A percentile compares a stretch with the other conserved stretches of the same genome.
These are phyloP conservation scores for Myioborus melanocephalus DNA, from an alignment of 2,797 vertebrate species.

Conservation along the genomic window DNA sequence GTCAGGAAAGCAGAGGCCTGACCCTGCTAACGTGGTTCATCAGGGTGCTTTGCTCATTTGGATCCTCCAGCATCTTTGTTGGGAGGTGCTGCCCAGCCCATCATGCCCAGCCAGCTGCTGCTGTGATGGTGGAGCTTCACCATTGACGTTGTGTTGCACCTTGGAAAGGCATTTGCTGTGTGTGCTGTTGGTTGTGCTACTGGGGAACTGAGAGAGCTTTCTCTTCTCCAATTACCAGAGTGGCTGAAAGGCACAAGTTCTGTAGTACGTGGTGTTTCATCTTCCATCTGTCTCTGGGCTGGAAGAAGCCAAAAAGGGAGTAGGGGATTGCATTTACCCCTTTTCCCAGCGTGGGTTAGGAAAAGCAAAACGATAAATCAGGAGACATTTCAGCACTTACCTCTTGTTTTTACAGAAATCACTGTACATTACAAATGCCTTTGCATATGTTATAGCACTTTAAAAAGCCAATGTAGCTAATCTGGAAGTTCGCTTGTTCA, in stretches of 20 bases:
- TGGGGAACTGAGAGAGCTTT: not conserved
- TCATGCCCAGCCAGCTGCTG: not conserved
- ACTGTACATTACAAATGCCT: slow-evolving; percentile 27
- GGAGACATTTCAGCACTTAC: slow-evolving; percentile 19
- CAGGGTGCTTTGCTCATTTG: not conserved
- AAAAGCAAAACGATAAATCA: slow-evolving; percentile 17
- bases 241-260: not conserved
- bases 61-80: not conserved
- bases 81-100: not conserved
- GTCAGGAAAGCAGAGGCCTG: not conserved
- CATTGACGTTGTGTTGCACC: accelerated
- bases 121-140: not conserved
- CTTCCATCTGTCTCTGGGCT: not conserved
- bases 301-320: not conserved
- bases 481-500: slow-evolving; percentile 44
- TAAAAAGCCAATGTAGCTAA: slow-evolving; percentile 27
- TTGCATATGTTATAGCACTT: slow-evolving; percentile 51
- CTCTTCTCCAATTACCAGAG: not conserved
- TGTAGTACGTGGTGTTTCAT: not conserved
- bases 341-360: not conserved
- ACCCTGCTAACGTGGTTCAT: accelerated
- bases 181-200: not conserved
- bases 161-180: not conserved
- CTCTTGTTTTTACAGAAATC: slow-evolving; percentile 33
- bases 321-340: not conserved